Evolutionary conservation across 2,888 invertebrate species (phyloP), one percentile per base, ranked within the genome.

Genomic region (Pocota personata): DNA sequence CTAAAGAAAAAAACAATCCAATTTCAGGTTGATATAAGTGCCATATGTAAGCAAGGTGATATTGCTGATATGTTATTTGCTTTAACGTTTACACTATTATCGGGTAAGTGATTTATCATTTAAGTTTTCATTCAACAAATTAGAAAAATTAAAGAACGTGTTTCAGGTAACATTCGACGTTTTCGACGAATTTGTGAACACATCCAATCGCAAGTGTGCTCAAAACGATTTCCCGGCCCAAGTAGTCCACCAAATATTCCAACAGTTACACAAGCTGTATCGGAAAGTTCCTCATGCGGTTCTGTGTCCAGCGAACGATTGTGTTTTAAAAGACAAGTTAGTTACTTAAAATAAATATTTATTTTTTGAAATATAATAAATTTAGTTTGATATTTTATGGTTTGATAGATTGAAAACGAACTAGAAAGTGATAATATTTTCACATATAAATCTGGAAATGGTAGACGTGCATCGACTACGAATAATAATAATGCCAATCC

Each of bases 101-200:
- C 98, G 92, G 98, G 98, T 98, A 92, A 93, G 93, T 88, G 8
- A 48, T 46, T 48, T 3, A 19, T 37, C 19, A n/a, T 43, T 8
- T 10, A 62, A 24, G 64, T 48, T 16, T 21, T 12, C 60, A 62
- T 55, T 78, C 21, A 43, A 62, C 50, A 52, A 58, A 58, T 48
- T 66, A 14, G 48, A 72, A 83, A 79, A 71, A 46, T 52, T 46
- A 52, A 84, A 64, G 67, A 80, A 48, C 80, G 83, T 79, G 73
- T 89, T 90, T 21, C 92, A 98, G 98, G 98, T 82, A 98, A 98
- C 91, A 97, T 98, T 89, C 95, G 98, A 73, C 95, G 99, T 84
- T 99, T 99, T 93, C 95, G 98, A 72, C 95, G 98, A 89, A 97
- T 99, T 88, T 98, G 98, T 93, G 99, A 99, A 91, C 98, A 98